Evolutionary conservation across 1,140 invertebrate species (phyloP), one percentile per base, ranked within the genome.

Genomic region (Theocolax elegans): DNA sequence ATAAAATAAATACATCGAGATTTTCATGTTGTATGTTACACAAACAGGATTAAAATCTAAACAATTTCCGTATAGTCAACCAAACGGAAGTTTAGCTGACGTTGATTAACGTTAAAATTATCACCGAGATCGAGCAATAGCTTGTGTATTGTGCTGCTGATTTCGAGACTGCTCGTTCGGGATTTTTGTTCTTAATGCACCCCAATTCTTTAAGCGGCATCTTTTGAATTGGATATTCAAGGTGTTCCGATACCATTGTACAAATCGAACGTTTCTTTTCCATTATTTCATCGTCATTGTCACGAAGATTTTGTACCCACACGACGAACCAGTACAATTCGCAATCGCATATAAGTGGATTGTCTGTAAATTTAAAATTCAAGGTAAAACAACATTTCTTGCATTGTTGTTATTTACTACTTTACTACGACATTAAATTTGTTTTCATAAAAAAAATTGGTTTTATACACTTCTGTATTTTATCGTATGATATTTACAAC

Each of bases 341-440:
- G 79, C 95, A 97, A 73, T 94, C 92, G 80, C 95, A 97, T 44
- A 92, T 87, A 72, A 97, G 82, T 1, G 94, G 94, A 83, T 97
- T 97, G 86, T 95, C 95, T 96, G 81, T 44, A 62, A 69, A 67
- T 66, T 58, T n/a, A 51, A 51, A 15, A 68, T 54, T 53, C 25
- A 35, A 51, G 6, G 3, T 31, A 64, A n/a, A 25, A 56, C 29
- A 31, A 25, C 63, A 40, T 68, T 42, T 54, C 64, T 40, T 54
- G 38, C 53, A 76, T 77, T 38, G 17, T 25, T 58, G 27, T 51
- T 19, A 25, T 19, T 64, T n/a, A 40, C 60, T 21, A 17, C 21
- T 42, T 48, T 44, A 17, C 12, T 48, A 40, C n/a, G n/a, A n/a
- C n/a, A n/a, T n/a, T 42, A 8, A 6, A 44, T 48, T 19, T 17